Percentiles rank a stretch among this genome's conserved stretches.
These are phyloP conservation scores for Myotis lucifugus DNA, from an alignment of 2,113 vertebrate species.

Conservation along the genomic window DNA sequence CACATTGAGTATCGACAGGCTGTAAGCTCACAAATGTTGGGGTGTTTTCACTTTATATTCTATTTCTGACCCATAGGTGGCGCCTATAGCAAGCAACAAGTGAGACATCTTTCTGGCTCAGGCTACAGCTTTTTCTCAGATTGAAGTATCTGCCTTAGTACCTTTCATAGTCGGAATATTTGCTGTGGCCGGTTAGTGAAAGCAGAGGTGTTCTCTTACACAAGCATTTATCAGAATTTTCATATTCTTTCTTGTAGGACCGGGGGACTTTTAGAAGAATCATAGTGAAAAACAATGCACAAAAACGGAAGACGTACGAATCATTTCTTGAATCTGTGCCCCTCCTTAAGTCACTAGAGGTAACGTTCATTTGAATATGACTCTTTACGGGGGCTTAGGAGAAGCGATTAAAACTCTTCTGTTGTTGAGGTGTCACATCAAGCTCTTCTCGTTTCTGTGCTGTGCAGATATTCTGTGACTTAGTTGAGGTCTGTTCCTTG, in stretches of 20 bases:
- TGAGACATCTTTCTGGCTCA: background rate
- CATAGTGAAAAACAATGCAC: constrained; percentile 97
- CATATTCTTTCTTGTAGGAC: constrained; percentile 88
- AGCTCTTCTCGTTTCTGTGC: background rate
- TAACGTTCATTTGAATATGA: constrained; percentile 81
- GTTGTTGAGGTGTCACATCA: background rate
- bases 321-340: constrained; percentile 97
- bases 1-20: background rate
- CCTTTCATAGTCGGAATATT: background rate
- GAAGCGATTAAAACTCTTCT: background rate
- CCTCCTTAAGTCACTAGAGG: constrained; percentile 97
- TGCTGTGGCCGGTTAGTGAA: constrained; percentile 53
- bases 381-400: background rate
- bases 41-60: background rate
- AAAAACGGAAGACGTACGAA: constrained; percentile 96
- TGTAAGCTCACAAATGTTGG: background rate
- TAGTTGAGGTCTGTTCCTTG: background rate
- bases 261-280: constrained; percentile 98
- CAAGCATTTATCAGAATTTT: constrained; percentile 64
- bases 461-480: constrained; percentile 3
- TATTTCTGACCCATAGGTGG: constrained; percentile 42
- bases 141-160: background rate
- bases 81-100: background rate
- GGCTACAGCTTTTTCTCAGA: constrained; percentile 1
- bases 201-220: background rate